phyloP scores from a whole-genome alignment of 2,888 invertebrate species.

The Cremastinae sp. region DNA sequence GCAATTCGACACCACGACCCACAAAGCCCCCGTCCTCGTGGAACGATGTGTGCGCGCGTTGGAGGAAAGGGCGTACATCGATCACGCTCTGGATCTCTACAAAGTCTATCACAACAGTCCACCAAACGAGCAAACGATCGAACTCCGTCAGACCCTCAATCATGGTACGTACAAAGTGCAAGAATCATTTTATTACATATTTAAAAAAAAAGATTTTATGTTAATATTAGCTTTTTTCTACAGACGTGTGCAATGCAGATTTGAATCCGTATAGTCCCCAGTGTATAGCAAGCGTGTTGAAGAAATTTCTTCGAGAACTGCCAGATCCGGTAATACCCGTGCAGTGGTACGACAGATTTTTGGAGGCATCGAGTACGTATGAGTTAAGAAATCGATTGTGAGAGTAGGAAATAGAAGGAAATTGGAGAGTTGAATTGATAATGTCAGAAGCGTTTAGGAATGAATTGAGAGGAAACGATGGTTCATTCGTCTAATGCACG shows the following conservation, averaged over 20 bases:
- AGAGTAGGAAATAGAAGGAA: background rate
- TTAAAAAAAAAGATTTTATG: too few relatives aligned
- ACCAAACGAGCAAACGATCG: constrained; percentile 83
- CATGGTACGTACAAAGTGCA: constrained; percentile 75
- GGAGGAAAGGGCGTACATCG: constrained; percentile 82
- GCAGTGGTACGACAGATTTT: constrained; percentile 86
- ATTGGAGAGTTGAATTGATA: background rate
- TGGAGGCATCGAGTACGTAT: constrained; percentile 82
- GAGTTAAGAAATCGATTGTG: background rate
- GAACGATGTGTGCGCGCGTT: constrained; percentile 84
- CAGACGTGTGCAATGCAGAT: constrained; percentile 80
- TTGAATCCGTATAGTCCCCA: constrained; percentile 81
- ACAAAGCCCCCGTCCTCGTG: constrained; percentile 83
- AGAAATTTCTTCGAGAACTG: constrained; percentile 87
- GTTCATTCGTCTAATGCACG: background rate
- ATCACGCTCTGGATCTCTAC: constrained; percentile 83
- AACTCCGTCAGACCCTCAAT: constrained; percentile 82
- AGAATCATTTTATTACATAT: too few relatives aligned
- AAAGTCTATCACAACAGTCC: constrained; percentile 85
- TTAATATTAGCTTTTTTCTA: constrained; percentile 40
- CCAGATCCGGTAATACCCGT: constrained; percentile 89
- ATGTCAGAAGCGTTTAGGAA: background rate
- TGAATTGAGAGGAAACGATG: background rate
- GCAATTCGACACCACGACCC: constrained; percentile 83
- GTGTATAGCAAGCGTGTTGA: constrained; percentile 84